Conservation (phyloP, 1,140 invertebrate species). For the Latrodectus geometricus region DNA sequence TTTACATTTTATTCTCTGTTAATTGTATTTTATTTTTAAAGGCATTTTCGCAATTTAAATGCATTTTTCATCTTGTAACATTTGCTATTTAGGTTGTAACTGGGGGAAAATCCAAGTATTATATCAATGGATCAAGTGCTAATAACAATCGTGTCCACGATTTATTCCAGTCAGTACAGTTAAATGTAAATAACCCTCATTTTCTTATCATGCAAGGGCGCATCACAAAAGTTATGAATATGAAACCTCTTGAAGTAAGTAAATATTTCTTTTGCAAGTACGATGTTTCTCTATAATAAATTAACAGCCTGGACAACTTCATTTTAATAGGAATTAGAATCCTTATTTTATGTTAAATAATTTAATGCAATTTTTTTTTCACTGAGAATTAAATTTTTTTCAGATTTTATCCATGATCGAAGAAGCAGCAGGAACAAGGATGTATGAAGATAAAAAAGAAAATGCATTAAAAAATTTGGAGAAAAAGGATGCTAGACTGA, state of each 20-base stretch:
- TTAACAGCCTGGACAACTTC: not conserved
- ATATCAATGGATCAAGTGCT: constrained; percentile 94
- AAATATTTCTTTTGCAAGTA: not conserved
- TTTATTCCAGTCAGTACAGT: constrained; percentile 94
- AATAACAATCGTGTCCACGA: constrained; percentile 91
- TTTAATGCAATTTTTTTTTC: not conserved
- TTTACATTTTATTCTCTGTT: too few relatives aligned
- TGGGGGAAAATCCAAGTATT: constrained; percentile 85
- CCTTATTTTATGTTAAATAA: not conserved
- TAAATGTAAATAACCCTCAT: constrained; percentile 99
- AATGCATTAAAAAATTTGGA: constrained; percentile 88
- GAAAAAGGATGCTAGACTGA: constrained; percentile 92
- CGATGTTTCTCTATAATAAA: not conserved
- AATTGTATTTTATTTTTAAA: too few relatives aligned
- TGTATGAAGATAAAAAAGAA: constrained; percentile 96
- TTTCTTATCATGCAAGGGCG: constrained; percentile 99
- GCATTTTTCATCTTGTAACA: not conserved
- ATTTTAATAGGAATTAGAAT: not conserved
- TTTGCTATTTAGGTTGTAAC: constrained; percentile 65
- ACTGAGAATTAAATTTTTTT: constrained; percentile 63
- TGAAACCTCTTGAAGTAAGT: constrained; percentile 94
- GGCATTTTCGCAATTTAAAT: not conserved
- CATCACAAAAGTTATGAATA: constrained; percentile 99
- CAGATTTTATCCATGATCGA: constrained; percentile 98
- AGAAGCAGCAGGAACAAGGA: constrained; percentile 97